phyloP scores from a whole-genome alignment of 1,140 invertebrate genomes.

The Myzus persicae region DNA sequence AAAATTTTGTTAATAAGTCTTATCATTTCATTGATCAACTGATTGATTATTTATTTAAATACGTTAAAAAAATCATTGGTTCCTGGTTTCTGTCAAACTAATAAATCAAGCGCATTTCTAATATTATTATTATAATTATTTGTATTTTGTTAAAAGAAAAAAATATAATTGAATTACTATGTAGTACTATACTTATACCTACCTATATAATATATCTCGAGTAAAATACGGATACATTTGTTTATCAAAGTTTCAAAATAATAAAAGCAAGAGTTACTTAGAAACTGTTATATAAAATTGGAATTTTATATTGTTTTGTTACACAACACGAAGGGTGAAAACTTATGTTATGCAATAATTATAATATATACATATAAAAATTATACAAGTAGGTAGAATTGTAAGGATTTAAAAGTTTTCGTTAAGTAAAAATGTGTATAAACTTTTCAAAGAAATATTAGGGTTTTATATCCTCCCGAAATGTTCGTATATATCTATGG shows the following conservation, averaged over 20 bases:
- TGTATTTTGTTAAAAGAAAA: not conserved
- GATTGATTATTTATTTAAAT: not conserved
- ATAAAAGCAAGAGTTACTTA: not conserved
- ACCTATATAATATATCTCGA: not conserved
- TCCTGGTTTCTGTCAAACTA: not conserved
- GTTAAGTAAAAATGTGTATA: not conserved
- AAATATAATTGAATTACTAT: not conserved
- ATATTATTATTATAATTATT: not conserved
- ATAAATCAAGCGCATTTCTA: not conserved
- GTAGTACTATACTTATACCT: too few species aligned
- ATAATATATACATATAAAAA: not conserved
- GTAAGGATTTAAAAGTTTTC: constrained; percentile 17
- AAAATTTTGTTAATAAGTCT: not conserved
- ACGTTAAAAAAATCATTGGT: not conserved
- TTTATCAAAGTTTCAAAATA: not conserved
- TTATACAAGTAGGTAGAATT: not conserved
- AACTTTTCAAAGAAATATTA: constrained; percentile 16
- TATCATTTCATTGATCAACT: not conserved
- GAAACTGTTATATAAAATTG: not conserved
- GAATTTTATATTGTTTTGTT: not conserved
- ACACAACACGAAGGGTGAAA: constrained; percentile 11
- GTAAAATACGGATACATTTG: not conserved
- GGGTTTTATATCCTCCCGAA: not conserved
- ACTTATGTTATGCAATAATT: constrained; percentile 37
- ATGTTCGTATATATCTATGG: not conserved